Conservation (phyloP, 2,113 vertebrate genomes). For the Callionymus lyra region DNA sequence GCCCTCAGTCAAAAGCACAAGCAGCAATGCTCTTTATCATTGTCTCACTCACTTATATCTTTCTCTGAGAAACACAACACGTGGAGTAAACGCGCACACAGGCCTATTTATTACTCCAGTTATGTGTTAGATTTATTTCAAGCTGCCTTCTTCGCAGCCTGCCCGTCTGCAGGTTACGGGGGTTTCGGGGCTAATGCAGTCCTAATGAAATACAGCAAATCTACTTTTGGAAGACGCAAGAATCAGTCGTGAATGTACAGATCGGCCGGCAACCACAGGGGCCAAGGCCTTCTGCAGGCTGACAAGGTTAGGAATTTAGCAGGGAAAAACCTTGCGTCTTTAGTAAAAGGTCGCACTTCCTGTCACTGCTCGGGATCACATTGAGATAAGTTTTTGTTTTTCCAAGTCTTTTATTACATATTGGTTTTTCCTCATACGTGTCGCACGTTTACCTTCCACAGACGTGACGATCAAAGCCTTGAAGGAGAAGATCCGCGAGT, state of each 20-base stretch:
- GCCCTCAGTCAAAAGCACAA: constrained; percentile 61
- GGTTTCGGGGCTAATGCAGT: constrained; percentile 51
- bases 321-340: constrained; percentile 19
- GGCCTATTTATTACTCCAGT: constrained; percentile 60
- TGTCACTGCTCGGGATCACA: constrained; percentile 24
- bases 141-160: constrained; percentile 36
- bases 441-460: constrained; percentile 53
- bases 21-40: constrained; percentile 57
- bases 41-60: constrained; percentile 61
- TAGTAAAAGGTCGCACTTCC: constrained; percentile 33
- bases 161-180: constrained; percentile 52
- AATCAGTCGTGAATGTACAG: constrained; percentile 39
- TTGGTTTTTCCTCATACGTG: background rate
- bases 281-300: constrained; percentile 21
- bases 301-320: constrained; percentile 33
- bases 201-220: constrained; percentile 56
- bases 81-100: constrained; percentile 18
- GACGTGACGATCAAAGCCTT: constrained; percentile 98
- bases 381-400: background rate
- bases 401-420: constrained; percentile 4
- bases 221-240: constrained; percentile 29
- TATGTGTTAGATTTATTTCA: constrained; percentile 63
- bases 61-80: constrained; percentile 39
- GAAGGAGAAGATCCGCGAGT: constrained; percentile 98
- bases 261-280: constrained; percentile 31